These are phyloP conservation scores for Meleagris gallopavo DNA, from an alignment of 2,113 vertebrate genomes.

Conservation along the genomic window DNA sequence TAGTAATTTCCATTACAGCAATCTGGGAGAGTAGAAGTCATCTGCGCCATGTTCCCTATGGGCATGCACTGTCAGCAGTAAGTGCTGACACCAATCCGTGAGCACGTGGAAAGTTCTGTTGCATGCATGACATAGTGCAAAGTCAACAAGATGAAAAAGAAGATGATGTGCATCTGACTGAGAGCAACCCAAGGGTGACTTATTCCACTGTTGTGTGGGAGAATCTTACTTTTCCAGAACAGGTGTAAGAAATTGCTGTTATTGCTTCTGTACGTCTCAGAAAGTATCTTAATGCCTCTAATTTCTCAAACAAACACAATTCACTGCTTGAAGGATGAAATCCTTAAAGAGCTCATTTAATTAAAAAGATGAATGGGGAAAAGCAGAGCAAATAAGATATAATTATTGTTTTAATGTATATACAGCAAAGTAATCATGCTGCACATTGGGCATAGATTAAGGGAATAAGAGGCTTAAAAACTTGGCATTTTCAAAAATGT, in stretches of 20 bases:
- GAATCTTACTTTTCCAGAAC: background rate
- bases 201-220: background rate
- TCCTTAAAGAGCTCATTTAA: background rate
- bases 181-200: rapidly evolving
- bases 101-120: background rate
- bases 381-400: background rate
- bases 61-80: background rate
- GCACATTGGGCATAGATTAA: background rate
- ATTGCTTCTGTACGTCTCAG: background rate
- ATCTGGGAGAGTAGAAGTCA: background rate
- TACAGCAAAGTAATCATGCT: background rate
- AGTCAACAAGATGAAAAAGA: background rate
- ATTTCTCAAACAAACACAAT: background rate
- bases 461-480: background rate
- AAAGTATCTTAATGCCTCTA: background rate
- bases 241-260: background rate
- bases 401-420: background rate
- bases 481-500: background rate
- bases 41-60: background rate
- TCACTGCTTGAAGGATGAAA: background rate
- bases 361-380: background rate
- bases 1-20: background rate
- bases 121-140: background rate
- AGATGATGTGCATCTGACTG: background rate
- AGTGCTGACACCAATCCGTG: rapidly evolving